Evolutionary conservation across 2,797 vertebrate species (phyloP), one percentile per base, ranked within the genome.

Genomic region (Zenarchopterus dispar): DNA sequence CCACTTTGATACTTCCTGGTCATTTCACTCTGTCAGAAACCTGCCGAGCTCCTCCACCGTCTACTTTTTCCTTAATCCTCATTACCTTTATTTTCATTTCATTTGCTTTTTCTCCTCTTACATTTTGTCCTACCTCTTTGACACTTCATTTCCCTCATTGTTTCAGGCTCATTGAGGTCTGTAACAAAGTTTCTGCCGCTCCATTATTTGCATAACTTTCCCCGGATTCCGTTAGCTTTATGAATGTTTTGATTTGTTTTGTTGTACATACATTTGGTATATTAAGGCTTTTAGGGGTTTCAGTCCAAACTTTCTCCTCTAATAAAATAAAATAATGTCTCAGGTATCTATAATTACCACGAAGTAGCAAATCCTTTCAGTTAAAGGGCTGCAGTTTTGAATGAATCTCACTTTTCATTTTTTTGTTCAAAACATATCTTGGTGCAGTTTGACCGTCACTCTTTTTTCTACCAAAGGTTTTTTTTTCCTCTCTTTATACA

Each of bases 241-340:
- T 55, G 19, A 52, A 45, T 49, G 23, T 66, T 65, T 52, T 42
- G 16, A 61, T 66, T 69, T 66, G 62, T 60, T 50, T n/a, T 65
- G 41, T 16, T 31, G 18, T 31, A 24, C 26, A 47, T 68, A 56
- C 5, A 21, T 60, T 59, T 52, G 4, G 13, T 59, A 53, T 67
- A n/a, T 56, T 24, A 44, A 26, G 43, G 46, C 55, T 49, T 58
- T 67, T 64, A 23, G 59, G 65, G 28, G 33, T 52, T 64, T 56
- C 47, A 26, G 39, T 62, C 2, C 6, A 49, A 70, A 65, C 58
- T 47, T 16, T 11, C 11, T 36, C 13, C 13, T 13, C 11, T 7
- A 44, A 7, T 28, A 15, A 64, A 74, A 55, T 52, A 5, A 6
- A 6, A 36, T 48, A 63, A 65, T 59, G 24, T 39, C 21, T 56